These are phyloP conservation scores for Brienomyrus longianalis DNA, from an alignment of 2,113 vertebrate genomes.

Conservation along the genomic window DNA sequence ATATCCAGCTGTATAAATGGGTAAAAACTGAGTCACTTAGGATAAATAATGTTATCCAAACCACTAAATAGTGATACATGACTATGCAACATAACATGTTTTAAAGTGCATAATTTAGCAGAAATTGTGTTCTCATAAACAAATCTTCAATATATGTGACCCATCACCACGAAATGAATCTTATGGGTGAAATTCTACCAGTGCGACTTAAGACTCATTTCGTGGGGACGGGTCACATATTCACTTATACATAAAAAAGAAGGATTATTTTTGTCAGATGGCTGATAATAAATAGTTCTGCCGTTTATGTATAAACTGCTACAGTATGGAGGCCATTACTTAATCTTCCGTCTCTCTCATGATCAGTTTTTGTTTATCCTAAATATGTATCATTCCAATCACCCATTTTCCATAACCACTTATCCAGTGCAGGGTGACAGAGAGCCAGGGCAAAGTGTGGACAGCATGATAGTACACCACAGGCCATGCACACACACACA, in stretches of 20 bases:
- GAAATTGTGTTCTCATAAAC: neutral
- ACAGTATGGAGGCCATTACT: neutral
- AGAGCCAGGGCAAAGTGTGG: neutral
- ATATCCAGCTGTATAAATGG: neutral
- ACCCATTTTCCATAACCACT: neutral
- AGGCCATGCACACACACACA: neutral
- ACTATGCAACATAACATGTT: neutral
- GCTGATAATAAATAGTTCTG: neutral
- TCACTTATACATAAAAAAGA: too few species aligned
- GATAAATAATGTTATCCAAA: neutral
- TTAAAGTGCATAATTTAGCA: neutral
- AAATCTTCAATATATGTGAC: neutral
- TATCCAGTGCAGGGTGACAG: neutral
- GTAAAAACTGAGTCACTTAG: neutral
- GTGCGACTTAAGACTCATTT: too few species aligned
- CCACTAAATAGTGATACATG: neutral
- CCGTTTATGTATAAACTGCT: neutral
- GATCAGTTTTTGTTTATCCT: neutral
- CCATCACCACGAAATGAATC: too few species aligned
- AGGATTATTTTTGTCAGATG: neutral
- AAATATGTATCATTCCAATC: neutral
- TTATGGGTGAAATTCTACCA: too few species aligned
- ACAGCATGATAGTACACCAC: neutral
- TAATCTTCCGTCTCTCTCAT: neutral
- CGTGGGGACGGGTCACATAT: too few species aligned